Base-by-base conservation (phyloP, 2,888 invertebrate genomes). In the Colostygia pectinataria region DNA sequence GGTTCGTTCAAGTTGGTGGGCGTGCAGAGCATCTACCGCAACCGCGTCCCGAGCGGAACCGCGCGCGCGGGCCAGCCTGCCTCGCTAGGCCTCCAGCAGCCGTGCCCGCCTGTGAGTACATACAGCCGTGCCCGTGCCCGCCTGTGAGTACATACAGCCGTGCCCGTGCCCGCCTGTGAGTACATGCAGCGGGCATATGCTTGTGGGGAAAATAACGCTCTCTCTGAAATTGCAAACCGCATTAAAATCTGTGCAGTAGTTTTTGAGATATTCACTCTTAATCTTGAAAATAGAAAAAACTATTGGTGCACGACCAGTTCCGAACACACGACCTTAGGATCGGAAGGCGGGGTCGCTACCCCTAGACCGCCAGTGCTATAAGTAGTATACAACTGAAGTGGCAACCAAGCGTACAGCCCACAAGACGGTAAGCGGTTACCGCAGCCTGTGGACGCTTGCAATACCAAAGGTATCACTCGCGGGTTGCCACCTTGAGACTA, bases 11-110 rank as follows among this genome's bases (percentile, higher is more conserved):
- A 92, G 38, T 91, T 93, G 5, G 96, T 96, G 0, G 90, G 89
- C 8, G 94, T 99, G 2, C 94, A 95, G 59, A 96, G 97, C 2
- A 93, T 99, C 43, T 97, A 98, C 83, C 92, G 99, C 2, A 98
- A 99, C 82, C 94, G 98, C 60, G 96, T 98, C 4, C 97, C 98
- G 0, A 97, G 98, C 73, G 92, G 96, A 29, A 88, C 94, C 43
- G 98, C 98, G 1, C 92, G 95, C 53, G 97, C 62, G 84, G 92
- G 55, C 61, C 90, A 41, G 79, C 92, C 74, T 40, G 77, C 77
- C 43, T 67, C 67, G 1, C 92, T 94, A 0, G 90, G 92, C 15
- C 80, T 96, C 71, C 95, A 94, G 92, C 94, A 71, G 95, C 96
- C 31, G 95, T 96, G 95, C 27, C 90, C 91, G 90, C 32, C 41